Evolutionary conservation across 2,113 vertebrate genomes (phyloP).

Genomic region (Sceloporus tristichus): DNA sequence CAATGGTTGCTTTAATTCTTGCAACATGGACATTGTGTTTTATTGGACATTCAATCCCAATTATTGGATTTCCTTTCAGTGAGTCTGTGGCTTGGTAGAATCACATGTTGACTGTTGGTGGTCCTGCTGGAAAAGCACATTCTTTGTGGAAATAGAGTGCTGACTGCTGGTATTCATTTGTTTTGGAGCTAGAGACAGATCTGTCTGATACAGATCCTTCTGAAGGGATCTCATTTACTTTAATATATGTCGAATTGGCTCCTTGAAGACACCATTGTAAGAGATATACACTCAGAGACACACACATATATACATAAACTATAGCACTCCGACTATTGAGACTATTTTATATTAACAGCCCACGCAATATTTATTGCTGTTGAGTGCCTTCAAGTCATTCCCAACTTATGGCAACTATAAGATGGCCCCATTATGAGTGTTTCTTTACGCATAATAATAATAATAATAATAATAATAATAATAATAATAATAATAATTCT

Average conservation of each 20-base stretch:
- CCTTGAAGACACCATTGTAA: neutral
- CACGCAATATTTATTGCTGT: neutral
- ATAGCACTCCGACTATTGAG: neutral
- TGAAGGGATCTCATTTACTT: neutral
- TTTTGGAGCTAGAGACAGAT: neutral
- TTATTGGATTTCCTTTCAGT: conserved; percentile 18
- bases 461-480: too few relatives aligned
- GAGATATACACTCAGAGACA: too few relatives aligned
- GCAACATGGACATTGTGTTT: neutral
- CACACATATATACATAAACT: neutral
- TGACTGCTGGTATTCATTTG: conserved; percentile 1
- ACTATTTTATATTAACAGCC: neutral
- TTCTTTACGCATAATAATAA: too few relatives aligned
- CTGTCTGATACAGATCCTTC: conserved; percentile 1
- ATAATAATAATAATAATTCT: too few relatives aligned
- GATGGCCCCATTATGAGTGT: too few relatives aligned
- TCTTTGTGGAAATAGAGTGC: conserved; percentile 17
- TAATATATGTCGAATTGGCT: neutral
- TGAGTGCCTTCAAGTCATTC: too few relatives aligned
- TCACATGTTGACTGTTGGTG: conserved; percentile 19
- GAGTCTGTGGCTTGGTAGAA: conserved; percentile 12
- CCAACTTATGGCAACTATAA: too few relatives aligned
- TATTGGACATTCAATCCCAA: neutral
- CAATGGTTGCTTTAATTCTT: neutral
- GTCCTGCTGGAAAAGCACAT: conserved; percentile 24